Percentiles rank a stretch among this genome's conserved stretches.
Evolutionary conservation across 2,797 vertebrate species (phyloP).

Genomic region (Myiotriccus ornatus): DNA sequence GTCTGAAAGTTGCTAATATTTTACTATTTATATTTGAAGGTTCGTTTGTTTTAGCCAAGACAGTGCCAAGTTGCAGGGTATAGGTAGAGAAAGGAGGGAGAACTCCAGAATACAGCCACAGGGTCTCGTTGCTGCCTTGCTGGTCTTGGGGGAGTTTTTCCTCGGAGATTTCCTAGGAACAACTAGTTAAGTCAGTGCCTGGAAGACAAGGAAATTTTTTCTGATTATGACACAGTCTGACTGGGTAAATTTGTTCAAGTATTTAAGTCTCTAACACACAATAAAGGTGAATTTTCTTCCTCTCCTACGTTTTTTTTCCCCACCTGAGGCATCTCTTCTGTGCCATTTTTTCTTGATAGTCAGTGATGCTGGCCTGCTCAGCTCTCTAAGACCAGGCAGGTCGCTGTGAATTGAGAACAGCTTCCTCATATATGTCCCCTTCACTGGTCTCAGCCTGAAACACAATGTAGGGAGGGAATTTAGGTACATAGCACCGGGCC

Average conservation of each 20-base stretch:
- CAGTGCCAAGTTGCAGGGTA: not conserved
- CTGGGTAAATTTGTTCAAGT: not conserved
- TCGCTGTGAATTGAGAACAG: not conserved
- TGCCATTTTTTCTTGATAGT: not conserved
- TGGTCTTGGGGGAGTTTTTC: not conserved
- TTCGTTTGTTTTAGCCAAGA: not conserved
- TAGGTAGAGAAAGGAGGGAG: not conserved
- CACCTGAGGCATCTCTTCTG: not conserved
- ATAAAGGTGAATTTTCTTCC: not conserved
- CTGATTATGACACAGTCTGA: not conserved
- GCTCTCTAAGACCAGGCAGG: not conserved
- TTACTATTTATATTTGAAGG: conserved; percentile 26
- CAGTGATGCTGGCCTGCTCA: not conserved
- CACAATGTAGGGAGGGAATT: not conserved
- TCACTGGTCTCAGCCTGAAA: not conserved
- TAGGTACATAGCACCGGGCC: not conserved
- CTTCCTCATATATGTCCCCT: not conserved
- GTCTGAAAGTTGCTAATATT: conserved; percentile 41
- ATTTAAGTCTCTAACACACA: not conserved
- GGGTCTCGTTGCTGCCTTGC: rapidly evolving
- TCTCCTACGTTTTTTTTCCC: not conserved
- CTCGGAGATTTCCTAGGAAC: not conserved
- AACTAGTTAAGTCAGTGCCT: not conserved
- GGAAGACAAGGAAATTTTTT: not conserved
- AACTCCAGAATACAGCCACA: not conserved